phyloP scores from a whole-genome alignment of 1,140 invertebrate genomes.

The Drosophila auraria region DNA sequence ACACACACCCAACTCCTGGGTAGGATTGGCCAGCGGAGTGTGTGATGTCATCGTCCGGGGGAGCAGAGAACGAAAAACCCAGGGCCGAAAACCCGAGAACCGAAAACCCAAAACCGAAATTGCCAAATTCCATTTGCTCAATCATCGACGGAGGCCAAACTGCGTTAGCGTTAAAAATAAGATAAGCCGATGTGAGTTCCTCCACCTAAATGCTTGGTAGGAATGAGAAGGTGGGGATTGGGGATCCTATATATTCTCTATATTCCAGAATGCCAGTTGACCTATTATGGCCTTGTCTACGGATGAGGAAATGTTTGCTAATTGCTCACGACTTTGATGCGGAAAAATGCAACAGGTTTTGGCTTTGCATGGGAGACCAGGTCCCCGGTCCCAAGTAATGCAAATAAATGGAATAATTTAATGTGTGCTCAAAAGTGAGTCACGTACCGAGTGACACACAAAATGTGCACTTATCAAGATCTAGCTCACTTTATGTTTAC shows the following conservation, averaged over 20 bases:
- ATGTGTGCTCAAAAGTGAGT: slow-evolving; percentile 29
- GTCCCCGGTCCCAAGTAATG: slow-evolving; percentile 12
- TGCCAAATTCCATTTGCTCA: slow-evolving; percentile 65
- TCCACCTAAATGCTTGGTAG: slow-evolving; percentile 39
- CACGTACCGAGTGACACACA: slow-evolving; percentile 22
- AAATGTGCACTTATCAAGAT: slow-evolving; percentile 20
- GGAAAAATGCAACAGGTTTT: slow-evolving; percentile 79
- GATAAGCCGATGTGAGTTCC: slow-evolving; percentile 61
- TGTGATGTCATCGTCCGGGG: slow-evolving; percentile 65
- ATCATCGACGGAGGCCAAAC: slow-evolving; percentile 50
- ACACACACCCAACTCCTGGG: slow-evolving; percentile 13
- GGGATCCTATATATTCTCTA: not conserved
- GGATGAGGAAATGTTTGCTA: slow-evolving; percentile 65
- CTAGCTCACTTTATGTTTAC: slow-evolving; percentile 34
- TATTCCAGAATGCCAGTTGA: slow-evolving; percentile 36
- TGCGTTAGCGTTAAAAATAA: slow-evolving; percentile 46
- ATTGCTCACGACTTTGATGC: slow-evolving; percentile 72
- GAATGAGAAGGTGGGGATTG: slow-evolving; percentile 10
- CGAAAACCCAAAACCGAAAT: slow-evolving; percentile 36
- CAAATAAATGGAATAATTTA: slow-evolving; percentile 41
- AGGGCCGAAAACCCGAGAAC: slow-evolving; percentile 17
- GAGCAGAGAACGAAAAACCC: slow-evolving; percentile 20
- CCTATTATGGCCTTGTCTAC: slow-evolving; percentile 64
- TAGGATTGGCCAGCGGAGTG: slow-evolving; percentile 44
- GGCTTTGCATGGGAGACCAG: not conserved